phyloP scores from a whole-genome alignment of 2,113 vertebrate genomes.

The Sminthopsis crassicaudata region DNA sequence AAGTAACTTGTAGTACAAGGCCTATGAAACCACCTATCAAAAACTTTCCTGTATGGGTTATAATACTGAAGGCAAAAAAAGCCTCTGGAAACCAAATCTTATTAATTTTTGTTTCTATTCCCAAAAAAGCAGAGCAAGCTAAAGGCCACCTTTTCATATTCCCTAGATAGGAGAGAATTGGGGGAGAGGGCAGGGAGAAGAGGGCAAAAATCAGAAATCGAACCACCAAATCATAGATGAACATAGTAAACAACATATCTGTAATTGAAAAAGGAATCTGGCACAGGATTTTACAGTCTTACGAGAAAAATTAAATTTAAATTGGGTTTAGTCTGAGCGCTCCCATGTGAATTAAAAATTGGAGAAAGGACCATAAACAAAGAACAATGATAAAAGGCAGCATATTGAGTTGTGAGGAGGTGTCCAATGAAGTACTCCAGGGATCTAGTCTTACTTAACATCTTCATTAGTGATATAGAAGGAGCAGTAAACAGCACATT shows the following conservation, averaged over 20 bases:
- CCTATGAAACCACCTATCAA: not conserved
- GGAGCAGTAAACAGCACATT: conserved; percentile 80
- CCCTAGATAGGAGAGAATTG: fast-evolving
- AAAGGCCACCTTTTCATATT: not conserved
- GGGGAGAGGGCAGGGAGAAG: no score
- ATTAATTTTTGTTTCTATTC: not conserved
- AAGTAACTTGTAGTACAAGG: not conserved
- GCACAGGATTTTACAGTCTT: conserved; percentile 75
- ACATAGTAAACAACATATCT: not conserved
- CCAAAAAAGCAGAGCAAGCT: not conserved
- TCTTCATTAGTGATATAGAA: conserved; percentile 83
- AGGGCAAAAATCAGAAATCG: not conserved
- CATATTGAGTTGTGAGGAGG: conserved; percentile 63
- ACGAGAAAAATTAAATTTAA: conserved; percentile 82
- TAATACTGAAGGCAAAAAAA: not conserved
- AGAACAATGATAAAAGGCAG: conserved; percentile 73
- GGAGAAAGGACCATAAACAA: conserved; percentile 76
- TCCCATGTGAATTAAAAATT: conserved; percentile 76
- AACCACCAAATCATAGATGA: not conserved
- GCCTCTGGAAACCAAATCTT: not conserved
- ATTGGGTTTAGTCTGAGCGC: conserved; percentile 78
- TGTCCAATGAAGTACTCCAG: conserved; percentile 65
- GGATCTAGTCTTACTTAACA: conserved; percentile 80
- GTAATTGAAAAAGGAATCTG: not conserved
- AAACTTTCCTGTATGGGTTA: not conserved